Percentiles rank a stretch among this genome's conserved stretches.
Evolutionary conservation across 2,113 vertebrate genomes (phyloP).

Genomic region (Upupa epops): DNA sequence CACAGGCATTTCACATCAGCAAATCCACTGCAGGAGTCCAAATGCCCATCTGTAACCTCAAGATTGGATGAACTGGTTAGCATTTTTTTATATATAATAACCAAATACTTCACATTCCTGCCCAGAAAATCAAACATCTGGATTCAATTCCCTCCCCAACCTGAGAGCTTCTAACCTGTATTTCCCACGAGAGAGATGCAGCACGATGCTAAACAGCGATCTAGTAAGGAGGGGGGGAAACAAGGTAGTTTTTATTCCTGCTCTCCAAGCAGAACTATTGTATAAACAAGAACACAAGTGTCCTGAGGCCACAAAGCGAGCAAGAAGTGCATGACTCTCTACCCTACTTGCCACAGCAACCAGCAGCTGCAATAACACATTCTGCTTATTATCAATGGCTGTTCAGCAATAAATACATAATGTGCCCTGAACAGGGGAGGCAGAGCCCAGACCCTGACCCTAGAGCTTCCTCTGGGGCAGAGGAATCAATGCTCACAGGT

Average conservation of each 20-base stretch:
- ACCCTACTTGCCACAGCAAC: not conserved
- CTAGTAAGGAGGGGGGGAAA: not conserved
- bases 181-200: constrained; percentile 35
- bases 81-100: not conserved
- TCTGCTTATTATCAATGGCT: constrained; percentile 34
- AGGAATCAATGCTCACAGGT: not conserved
- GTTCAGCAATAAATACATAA: not conserved
- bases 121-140: constrained; percentile 8
- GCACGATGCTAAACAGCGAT: constrained; percentile 51
- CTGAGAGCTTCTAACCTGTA: constrained; percentile 30
- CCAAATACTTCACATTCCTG: not conserved
- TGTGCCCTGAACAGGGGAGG: not conserved
- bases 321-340: constrained; percentile 23
- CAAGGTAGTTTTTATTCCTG: constrained; percentile 48
- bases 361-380: constrained; percentile 14
- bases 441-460: not conserved
- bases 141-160: constrained; percentile 20
- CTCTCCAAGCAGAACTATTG: constrained; percentile 57
- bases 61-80: not conserved
- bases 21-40: not conserved
- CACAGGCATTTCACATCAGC: not conserved
- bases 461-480: not conserved
- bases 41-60: not conserved
- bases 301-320: constrained; percentile 58
- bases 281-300: constrained; percentile 65